phyloP scores from a whole-genome alignment of 2,797 vertebrate species.

The Prunella strophiata region DNA sequence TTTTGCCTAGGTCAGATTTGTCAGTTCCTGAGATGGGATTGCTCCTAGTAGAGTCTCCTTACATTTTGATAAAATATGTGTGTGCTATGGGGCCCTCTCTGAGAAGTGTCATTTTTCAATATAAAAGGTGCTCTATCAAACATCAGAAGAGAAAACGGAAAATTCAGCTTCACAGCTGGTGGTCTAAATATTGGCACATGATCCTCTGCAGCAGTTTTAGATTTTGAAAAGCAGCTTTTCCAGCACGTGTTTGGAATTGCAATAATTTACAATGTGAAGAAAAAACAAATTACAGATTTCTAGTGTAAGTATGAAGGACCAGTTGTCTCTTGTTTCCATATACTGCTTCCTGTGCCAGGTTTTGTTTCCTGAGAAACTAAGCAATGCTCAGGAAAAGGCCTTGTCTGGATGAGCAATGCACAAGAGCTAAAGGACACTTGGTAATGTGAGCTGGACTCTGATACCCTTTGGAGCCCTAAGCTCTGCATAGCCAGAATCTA shows the following conservation, averaged over 20 bases:
- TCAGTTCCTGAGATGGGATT: background rate
- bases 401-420: background rate
- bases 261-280: slow-evolving; percentile 51
- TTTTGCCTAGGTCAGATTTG: background rate
- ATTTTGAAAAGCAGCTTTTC: slow-evolving; percentile 67
- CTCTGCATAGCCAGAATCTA: background rate
- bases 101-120: background rate
- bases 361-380: background rate
- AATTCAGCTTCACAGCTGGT: slow-evolving; percentile 5
- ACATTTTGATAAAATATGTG: background rate
- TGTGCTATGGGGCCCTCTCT: background rate
- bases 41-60: background rate
- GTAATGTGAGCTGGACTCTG: background rate
- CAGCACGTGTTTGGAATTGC: slow-evolving; percentile 53
- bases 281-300: slow-evolving; percentile 46
- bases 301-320: background rate
- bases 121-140: background rate
- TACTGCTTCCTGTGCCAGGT: background rate
- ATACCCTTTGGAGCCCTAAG: background rate
- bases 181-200: slow-evolving; percentile 53
- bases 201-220: slow-evolving; percentile 60
- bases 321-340: background rate
- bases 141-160: slow-evolving; percentile 1
- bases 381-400: background rate
- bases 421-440: background rate